Base-by-base conservation (phyloP, 2,888 invertebrate genomes). In the Sesia apiformis region DNA sequence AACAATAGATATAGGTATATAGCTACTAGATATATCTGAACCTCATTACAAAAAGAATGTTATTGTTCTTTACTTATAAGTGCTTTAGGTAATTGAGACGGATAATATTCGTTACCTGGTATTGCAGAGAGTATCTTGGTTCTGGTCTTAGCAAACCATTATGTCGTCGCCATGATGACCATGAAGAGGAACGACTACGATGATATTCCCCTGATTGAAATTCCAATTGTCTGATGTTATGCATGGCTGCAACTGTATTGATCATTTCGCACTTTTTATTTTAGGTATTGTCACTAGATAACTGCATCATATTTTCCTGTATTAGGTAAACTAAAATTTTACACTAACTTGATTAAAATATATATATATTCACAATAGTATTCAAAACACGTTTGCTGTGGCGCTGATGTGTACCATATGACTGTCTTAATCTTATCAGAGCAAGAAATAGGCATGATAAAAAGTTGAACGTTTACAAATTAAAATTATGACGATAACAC, bases 361-460 rank as follows among this genome's bases (percentile, higher is more conserved):
- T 50, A 50, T 50, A 23, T 50, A 4, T 38, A 50, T 8, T 46
- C 23, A 23, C 23, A 3, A 42, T 50, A 50, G 39, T 50, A 42
- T 6, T 50, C 38, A 38, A 8, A 3, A 50, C 38, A 38, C 7
- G 7, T 38, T 52, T 52, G 52, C 7, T 39, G 52, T 52, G 76
- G 74, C 76, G 75, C 70, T 70, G 66, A 58, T 59, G 60, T 65
- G 67, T 69, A 68, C 78, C 86, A 78, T 84, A 86, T 85, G 85
- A 87, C 84, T 72, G 70, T 60, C 72, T 60, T 81, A 79, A 86
- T 85, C 86, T 87, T 85, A 87, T 87, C 87, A 66, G 65, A 57
- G 57, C 63, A 72, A 77, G 79, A 78, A 83, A 79, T 74, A 71
- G 65, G 74, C 67, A 69, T 74, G 84, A 84, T 84, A 86, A 85